A percentile compares a stretch with the other conserved stretches of the same genome.
Evolutionary conservation across 2,797 vertebrate genomes (phyloP).

Genomic region (Leucoraja ocellata): DNA sequence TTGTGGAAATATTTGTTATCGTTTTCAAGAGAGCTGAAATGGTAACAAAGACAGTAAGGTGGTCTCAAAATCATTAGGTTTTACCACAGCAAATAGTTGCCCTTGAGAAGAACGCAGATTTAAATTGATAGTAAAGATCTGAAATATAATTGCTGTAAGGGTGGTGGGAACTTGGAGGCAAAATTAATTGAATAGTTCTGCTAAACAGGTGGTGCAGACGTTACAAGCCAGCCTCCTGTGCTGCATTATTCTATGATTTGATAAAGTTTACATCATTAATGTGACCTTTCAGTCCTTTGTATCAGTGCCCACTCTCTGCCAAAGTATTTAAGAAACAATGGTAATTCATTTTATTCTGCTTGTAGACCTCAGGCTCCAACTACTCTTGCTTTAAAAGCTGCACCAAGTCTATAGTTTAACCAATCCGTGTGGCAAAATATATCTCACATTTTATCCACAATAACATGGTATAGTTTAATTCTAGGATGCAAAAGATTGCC

Average conservation of each 20-base stretch:
- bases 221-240: no score
- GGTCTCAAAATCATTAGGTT: not conserved
- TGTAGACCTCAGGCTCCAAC: not conserved
- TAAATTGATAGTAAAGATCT: not conserved
- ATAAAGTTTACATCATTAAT: not conserved
- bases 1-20: not conserved
- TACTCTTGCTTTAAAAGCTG: not conserved
- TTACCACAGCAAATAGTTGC: not conserved
- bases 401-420: not conserved
- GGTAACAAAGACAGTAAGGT: not conserved
- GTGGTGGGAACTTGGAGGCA: not conserved
- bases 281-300: not conserved
- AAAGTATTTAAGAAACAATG: not conserved
- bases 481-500: not conserved
- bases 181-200: not conserved
- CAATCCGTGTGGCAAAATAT: not conserved
- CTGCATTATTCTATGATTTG: no score
- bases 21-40: not conserved
- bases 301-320: not conserved
- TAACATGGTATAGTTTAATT: not conserved
- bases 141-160: not conserved
- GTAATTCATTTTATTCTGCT: not conserved
- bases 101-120: not conserved
- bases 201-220: not conserved
- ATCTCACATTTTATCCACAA: not conserved